Conservation (phyloP, 2,888 invertebrate species). For the Arge pagana region DNA sequence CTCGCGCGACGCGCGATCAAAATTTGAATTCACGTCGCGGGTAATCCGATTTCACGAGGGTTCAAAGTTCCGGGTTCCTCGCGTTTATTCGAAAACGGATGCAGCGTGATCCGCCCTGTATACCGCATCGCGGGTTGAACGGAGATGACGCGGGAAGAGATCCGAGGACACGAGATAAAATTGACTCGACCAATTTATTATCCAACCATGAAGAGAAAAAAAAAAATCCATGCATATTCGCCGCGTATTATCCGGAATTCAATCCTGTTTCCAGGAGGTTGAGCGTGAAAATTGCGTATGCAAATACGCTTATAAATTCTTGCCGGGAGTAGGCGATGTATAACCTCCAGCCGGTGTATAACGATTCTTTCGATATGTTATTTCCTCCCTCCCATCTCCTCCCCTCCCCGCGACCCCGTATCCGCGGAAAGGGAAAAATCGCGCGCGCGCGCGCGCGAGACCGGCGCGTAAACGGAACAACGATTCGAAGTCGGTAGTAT, state of each 20-base stretch:
- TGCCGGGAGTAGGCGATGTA: conserved; percentile 1
- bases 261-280: conserved; percentile 47
- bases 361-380: not conserved
- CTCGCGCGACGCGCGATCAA: too few species aligned
- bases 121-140: too few species aligned
- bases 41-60: too few species aligned
- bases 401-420: not conserved
- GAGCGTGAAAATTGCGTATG: conserved; percentile 49
- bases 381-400: not conserved
- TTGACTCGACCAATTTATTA: conserved; percentile 39
- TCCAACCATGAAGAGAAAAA: conserved; percentile 27
- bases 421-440: too few species aligned
- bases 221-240: conserved; percentile 44
- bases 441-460: too few species aligned
- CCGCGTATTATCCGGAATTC: conserved; percentile 41
- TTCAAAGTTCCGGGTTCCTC: too few species aligned
- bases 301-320: conserved; percentile 45
- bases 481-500: too few species aligned
- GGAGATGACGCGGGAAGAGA: conserved; percentile 27
- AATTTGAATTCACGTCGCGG: too few species aligned
- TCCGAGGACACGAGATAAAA: conserved; percentile 31
- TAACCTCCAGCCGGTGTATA: not conserved
- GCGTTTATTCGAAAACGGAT: too few species aligned
- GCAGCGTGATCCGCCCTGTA: too few species aligned
- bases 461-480: too few species aligned